A percentile compares a stretch with the other conserved stretches of the same genome.
phyloP scores from a whole-genome alignment of 1,140 invertebrate genomes.

The Pogonomyrmex barbatus region DNA sequence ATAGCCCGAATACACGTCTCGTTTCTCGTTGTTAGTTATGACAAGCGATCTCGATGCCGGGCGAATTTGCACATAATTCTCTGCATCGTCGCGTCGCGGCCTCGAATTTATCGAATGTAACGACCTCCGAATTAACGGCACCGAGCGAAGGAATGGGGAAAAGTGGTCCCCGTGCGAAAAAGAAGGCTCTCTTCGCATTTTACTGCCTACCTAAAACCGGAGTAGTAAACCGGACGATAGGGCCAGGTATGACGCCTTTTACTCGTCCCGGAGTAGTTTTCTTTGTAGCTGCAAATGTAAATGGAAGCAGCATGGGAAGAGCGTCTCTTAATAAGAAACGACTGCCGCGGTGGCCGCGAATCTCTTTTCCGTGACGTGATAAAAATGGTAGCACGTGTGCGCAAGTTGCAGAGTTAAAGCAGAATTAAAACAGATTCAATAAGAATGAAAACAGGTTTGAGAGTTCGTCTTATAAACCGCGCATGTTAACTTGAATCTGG shows the following conservation, averaged over 20 bases:
- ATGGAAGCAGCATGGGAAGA: conserved; percentile 44
- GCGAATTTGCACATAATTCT: conserved; percentile 59
- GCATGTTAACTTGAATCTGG: not conserved
- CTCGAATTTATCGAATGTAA: conserved; percentile 58
- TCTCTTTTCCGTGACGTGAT: not conserved
- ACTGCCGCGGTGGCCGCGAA: not conserved
- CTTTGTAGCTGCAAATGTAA: conserved; percentile 71
- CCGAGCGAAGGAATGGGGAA: conserved; percentile 3
- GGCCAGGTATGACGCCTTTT: conserved; percentile 63
- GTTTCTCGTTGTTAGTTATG: conserved; percentile 63
- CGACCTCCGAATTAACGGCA: conserved; percentile 15
- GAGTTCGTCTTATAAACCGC: not conserved
- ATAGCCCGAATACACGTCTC: conserved; percentile 58
- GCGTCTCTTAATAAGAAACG: conserved; percentile 56
- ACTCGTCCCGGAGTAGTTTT: conserved; percentile 65
- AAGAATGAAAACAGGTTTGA: not conserved
- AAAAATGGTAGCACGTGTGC: not conserved
- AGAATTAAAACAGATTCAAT: too few species aligned
- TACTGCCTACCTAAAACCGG: conserved; percentile 57
- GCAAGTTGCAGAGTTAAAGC: not conserved
- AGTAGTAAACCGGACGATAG: conserved; percentile 63
- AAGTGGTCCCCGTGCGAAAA: conserved; percentile 22
- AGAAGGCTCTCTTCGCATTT: conserved; percentile 50
- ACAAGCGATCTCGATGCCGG: conserved; percentile 56
- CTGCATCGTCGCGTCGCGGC: conserved; percentile 30